These are phyloP conservation scores for Hestina assimilis DNA, from an alignment of 1,140 invertebrate species.

Conservation along the genomic window DNA sequence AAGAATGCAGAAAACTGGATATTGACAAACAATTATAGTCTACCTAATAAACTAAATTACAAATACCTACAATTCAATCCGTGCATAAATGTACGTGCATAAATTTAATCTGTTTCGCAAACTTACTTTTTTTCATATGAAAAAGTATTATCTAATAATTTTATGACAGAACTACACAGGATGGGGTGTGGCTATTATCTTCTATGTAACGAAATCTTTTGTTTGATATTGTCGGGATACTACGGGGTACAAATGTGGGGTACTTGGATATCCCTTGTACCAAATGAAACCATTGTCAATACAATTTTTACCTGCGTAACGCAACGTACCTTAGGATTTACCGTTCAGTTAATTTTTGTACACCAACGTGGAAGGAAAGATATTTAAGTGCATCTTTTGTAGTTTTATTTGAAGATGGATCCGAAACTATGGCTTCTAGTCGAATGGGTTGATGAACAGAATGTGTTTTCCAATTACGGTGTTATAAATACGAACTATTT, in stretches of 20 bases:
- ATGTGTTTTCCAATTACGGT: slow-evolving; percentile 45
- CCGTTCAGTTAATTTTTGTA: slow-evolving; percentile 31
- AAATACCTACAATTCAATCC: no score
- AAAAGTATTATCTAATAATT: neutral
- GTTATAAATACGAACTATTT: slow-evolving; percentile 37
- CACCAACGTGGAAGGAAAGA: slow-evolving; percentile 22
- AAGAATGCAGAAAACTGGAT: no score
- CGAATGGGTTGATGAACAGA: slow-evolving; percentile 45
- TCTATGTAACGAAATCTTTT: slow-evolving; percentile 18
- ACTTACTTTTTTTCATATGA: no score
- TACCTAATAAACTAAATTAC: no score
- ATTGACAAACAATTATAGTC: no score
- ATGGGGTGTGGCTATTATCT: neutral
- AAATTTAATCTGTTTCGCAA: no score
- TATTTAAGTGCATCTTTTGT: slow-evolving; percentile 2
- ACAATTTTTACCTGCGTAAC: slow-evolving; percentile 33
- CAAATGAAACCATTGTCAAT: slow-evolving; percentile 31
- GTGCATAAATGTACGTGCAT: no score
- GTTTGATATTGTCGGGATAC: slow-evolving; percentile 14
- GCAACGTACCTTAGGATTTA: slow-evolving; percentile 1
- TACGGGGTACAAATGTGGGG: slow-evolving; percentile 20
- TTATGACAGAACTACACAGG: neutral
- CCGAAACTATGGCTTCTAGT: slow-evolving; percentile 49
- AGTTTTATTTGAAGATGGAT: slow-evolving; percentile 29
- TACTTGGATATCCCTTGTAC: slow-evolving; percentile 8